phyloP scores from a whole-genome alignment of 1,140 invertebrate species.

The Sinella curviseta region DNA sequence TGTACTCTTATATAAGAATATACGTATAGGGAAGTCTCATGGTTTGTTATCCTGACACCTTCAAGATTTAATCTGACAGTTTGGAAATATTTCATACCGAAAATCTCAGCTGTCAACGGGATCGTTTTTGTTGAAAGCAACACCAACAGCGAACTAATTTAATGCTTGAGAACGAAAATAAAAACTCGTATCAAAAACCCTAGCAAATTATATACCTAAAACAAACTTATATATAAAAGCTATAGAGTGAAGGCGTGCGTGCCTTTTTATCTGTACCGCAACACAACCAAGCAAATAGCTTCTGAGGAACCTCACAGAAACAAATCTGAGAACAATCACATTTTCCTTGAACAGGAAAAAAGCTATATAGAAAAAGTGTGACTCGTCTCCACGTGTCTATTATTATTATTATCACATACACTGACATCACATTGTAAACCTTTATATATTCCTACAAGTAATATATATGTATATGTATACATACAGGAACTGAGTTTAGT shows the following conservation, averaged over 20 bases:
- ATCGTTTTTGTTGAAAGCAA: background rate
- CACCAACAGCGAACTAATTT: conserved; percentile 14
- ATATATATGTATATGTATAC: background rate
- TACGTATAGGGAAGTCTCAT: background rate
- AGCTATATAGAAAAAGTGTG: no score
- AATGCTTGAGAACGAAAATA: background rate
- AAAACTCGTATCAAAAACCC: background rate
- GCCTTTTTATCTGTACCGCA: no score
- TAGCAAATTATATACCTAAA: no score
- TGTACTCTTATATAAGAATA: no score
- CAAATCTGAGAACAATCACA: background rate
- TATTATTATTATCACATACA: no score
- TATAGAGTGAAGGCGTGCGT: no score
- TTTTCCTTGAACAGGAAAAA: background rate
- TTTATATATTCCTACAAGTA: no score
- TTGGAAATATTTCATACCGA: conserved; percentile 24
- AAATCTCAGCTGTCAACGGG: conserved; percentile 16
- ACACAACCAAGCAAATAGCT: no score
- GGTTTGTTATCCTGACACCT: conserved; percentile 10
- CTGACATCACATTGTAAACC: no score
- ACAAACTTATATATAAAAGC: no score
- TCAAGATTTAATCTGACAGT: conserved; percentile 27
- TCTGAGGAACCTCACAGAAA: no score
- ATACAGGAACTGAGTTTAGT: background rate
- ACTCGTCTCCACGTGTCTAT: background rate